Evolutionary conservation across 30 jellyfish, hydroid and myxozoan genomes (phyloP), one percentile per base, ranked within the genome.

Genomic region (Turritopsis dohrnii): DNA sequence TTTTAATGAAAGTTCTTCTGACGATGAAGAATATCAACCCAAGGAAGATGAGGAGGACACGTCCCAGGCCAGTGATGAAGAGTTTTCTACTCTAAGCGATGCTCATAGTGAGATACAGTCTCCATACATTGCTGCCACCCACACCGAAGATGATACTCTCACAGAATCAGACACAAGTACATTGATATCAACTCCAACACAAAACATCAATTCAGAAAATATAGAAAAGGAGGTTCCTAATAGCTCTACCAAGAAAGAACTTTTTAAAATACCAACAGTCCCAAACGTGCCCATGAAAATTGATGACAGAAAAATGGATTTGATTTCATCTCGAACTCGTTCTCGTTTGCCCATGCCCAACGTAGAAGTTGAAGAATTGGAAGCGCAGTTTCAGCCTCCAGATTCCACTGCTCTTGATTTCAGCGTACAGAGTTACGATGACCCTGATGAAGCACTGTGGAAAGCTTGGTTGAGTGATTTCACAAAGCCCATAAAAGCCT

Each of bases 21-120:
- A 87, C 21, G 98, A 92, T 81, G 96, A 88, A 81, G 98, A 92
- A 54, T 92, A 87, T 60, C 77, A 84, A 24, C 98, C 98, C 1
- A 89, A 91, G n/a, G 82, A 80, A 4, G 96, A 92, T 22, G 89
- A 81, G 52, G 81, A 18, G 23, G 79, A 80, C 52, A 26, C 79
- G 16, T 80, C 87, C 21, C 87, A 80, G 52, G 81, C 83, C 79
- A 80, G 87, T 3, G 87, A 80, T n/a, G 87, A 80, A 7, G 87
- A 80, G 28, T 23, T 74, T 28, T 52, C 87, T 1, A n/a, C 71
- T n/a, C 28, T 29, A 13, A 77, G 85, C 53, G 85, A 77, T 77
- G 71, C 72, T 23, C 66, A 28, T 1, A 29, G 66, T 25, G 85
- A 77, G 4, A 16, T 27, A 0, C 31, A 23, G 0, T 69, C 77